Base-by-base conservation (phyloP, 1,140 invertebrate genomes). In the Drosophila ficusphila region DNA sequence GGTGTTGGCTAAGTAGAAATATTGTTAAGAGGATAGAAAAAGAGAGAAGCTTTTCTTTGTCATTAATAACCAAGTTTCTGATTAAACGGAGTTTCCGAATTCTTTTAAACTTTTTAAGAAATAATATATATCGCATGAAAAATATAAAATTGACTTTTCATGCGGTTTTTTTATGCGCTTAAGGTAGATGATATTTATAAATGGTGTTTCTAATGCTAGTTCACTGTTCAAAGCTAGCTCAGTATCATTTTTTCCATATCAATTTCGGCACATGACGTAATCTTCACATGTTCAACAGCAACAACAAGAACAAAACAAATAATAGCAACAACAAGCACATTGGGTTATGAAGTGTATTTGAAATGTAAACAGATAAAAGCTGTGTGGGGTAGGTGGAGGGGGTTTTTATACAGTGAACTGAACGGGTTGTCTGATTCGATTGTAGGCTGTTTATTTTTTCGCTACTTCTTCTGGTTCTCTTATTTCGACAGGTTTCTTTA, bases 191-290 rank as follows among this genome's bases (percentile, higher is more conserved):
- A n/a, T n/a, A n/a, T n/a, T n/a, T n/a, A n/a, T n/a, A n/a, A n/a
- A n/a, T n/a, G 1, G 7, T 18, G 18, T 18, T 18, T 11, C 36
- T 9, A 25, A 14, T 0, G n/a, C 4, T 21, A 23, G 31, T 64
- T 46, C 46, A 67, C 8, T 4, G 7, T 16, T 9, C 8, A 16
- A 7, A 27, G 42, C 4, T 6, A 16, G 7, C 8, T 8, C 42
- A 9, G 42, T 46, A 27, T 27, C 42, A 46, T 19, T 46, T 46
- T 81, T 85, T 77, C 81, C 82, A 88, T 86, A 86, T 86, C 81
- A 86, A 86, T 86, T 86, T 86, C 76, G 77, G 82, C 76, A 88
- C 76, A 86, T 86, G 81, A 88, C 81, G 81, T 81, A 86, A 86
- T 76, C 82, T 88, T 88, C 81, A 88, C 81, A 86, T 86, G 82